Evolutionary conservation across 1,140 invertebrate species (phyloP), one percentile per base, ranked within the genome.

Genomic region (Plectus sambesii): DNA sequence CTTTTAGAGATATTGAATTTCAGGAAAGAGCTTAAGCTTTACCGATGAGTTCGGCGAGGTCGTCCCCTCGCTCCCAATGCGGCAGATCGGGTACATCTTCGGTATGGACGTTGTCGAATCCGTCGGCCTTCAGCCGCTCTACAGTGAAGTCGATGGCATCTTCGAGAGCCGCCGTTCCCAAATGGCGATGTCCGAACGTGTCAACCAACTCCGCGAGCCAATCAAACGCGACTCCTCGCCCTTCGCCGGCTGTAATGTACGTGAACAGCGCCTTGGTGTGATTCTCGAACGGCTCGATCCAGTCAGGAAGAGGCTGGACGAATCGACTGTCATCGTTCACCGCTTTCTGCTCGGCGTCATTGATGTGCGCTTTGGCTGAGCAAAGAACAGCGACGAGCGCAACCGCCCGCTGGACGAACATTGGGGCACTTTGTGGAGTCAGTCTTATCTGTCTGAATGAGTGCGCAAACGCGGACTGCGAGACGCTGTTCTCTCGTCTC

Each of bases 131-230:
- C 3, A 48, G 24, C n/a, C 17, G 42, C 19, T 20, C 19, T 3
- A 47, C 42, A 15, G 27, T 23, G 12, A 47, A 48, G 40, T 48
- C 46, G 17, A 48, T 48, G 19, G 46, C 46, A 43, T 53, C 20
- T n/a, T 53, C 51, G 15, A 53, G 24, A 12, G 37, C 33, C 4
- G 43, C 29, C 3, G 51, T n/a, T n/a, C 51, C 48, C 5, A 53
- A 17, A 37, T 53, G 51, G 8, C 51, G 33, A 36, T 53, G 50
- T 24, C 51, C 51, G 19, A 53, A 53, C 29, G 51, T 51, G 42
- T 53, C 51, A 2, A 53, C 51, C 15, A 53, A 19, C 15, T 44
- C 42, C n/a, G 27, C 51, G 24, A 53, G 19, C 51, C 51, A 53
- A 20, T 54, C 15, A 22, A 27, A 26, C 29, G 30, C 51, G 15